phyloP scores from a whole-genome alignment of 2,888 invertebrate genomes.

The Cordilura impudica region DNA sequence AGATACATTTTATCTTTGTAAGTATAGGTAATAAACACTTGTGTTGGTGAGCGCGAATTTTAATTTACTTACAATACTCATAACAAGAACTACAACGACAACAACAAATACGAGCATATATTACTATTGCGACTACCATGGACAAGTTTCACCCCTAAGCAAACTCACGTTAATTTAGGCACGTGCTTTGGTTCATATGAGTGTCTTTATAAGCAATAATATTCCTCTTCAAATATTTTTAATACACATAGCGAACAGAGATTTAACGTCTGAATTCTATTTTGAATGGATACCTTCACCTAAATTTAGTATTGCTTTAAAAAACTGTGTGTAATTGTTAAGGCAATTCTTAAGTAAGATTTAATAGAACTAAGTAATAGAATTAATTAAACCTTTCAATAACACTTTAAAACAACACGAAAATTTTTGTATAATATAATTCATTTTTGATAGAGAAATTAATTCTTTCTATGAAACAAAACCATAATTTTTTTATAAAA shows the following conservation, averaged over 20 bases:
- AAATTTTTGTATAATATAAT: no score
- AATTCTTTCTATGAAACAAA: no score
- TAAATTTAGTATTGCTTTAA: no score
- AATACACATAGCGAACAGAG: neutral
- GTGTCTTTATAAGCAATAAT: slow-evolving; percentile 45
- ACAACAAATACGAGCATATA: neutral
- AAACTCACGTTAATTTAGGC: slow-evolving; percentile 74
- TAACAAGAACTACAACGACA: slow-evolving; percentile 55
- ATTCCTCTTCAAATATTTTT: slow-evolving; percentile 14
- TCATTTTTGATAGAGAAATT: no score
- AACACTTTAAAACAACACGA: no score
- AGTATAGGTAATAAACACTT: slow-evolving; percentile 21
- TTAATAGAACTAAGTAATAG: no score
- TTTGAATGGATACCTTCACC: no score
- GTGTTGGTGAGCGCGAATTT: slow-evolving; percentile 65
- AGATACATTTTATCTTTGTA: slow-evolving; percentile 15
- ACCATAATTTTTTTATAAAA: no score
- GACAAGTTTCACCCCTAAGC: slow-evolving; percentile 73
- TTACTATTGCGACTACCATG: neutral
- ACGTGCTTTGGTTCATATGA: slow-evolving; percentile 68
- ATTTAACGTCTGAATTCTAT: no score
- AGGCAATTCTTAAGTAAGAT: no score
- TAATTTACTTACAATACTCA: slow-evolving; percentile 73
- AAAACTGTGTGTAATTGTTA: no score
- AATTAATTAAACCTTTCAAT: no score